phyloP scores from a whole-genome alignment of 1,140 invertebrate genomes.

The Lanistes nyassanus region DNA sequence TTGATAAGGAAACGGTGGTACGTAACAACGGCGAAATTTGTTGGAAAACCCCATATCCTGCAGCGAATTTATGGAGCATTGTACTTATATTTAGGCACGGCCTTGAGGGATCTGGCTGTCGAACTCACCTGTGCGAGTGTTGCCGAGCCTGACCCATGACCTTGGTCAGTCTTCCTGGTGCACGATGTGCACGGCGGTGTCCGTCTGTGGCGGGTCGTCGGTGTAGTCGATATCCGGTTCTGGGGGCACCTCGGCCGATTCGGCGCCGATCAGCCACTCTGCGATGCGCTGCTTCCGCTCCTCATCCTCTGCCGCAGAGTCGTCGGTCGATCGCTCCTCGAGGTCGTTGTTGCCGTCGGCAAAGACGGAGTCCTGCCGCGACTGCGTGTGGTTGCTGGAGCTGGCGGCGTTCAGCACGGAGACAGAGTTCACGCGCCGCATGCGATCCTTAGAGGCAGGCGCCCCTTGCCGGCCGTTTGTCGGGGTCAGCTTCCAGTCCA shows the following conservation, averaged over 20 bases:
- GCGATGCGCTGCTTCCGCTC: conserved; percentile 13
- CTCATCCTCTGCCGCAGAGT: conserved; percentile 12
- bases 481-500: not conserved
- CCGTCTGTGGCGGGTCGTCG: conserved; percentile 32
- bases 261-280: conserved; percentile 30
- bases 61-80: too few relatives aligned
- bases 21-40: too few relatives aligned
- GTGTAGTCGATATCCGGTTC: conserved; percentile 28
- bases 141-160: too few relatives aligned
- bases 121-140: too few relatives aligned
- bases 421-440: conserved; percentile 25
- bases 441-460: not conserved
- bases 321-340: not conserved
- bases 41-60: too few relatives aligned
- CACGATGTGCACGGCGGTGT: conserved; percentile 38
- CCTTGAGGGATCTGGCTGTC: too few relatives aligned
- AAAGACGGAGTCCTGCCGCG: not conserved
- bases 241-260: conserved; percentile 26
- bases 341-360: not conserved
- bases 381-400: not conserved
- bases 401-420: conserved; percentile 23
- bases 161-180: conserved; percentile 26
- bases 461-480: too few relatives aligned
- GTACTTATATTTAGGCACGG: too few relatives aligned
- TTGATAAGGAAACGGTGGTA: too few relatives aligned